phyloP scores from a whole-genome alignment of 2,113 vertebrate genomes.

The Malurus melanocephalus region DNA sequence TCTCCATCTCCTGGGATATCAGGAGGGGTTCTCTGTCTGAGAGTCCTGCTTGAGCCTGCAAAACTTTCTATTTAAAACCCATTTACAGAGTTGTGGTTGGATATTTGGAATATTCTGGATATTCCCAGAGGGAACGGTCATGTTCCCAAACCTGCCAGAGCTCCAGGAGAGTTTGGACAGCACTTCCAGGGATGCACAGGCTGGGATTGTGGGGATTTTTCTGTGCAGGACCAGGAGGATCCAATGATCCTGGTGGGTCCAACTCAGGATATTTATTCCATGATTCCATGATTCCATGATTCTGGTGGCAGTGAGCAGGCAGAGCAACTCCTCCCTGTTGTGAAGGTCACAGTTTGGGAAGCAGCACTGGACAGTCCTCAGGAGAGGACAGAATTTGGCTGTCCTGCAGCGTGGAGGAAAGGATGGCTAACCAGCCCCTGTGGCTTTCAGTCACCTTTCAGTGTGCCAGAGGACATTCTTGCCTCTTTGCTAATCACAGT shows the following conservation, averaged over 20 bases:
- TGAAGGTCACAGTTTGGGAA: neutral
- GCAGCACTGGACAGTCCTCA: neutral
- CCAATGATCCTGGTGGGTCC: neutral
- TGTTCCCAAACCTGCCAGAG: neutral
- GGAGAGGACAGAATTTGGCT: neutral
- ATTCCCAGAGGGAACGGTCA: neutral
- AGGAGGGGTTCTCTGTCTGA: neutral
- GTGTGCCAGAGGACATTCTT: neutral
- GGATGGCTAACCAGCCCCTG: neutral
- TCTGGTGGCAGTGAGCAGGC: neutral
- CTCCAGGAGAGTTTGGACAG: neutral
- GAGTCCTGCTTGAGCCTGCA: neutral
- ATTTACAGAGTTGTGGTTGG: neutral
- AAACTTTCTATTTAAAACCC: neutral
- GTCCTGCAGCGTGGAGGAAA: neutral
- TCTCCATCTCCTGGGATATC: no score
- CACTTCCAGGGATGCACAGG: fast-evolving
- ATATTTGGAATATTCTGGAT: neutral
- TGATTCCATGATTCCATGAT: neutral
- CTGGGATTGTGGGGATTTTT: neutral
- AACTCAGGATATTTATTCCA: neutral
- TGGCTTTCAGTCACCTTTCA: neutral
- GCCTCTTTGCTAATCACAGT: neutral
- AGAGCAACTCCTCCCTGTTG: neutral
- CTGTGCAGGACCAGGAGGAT: neutral